phyloP scores from a whole-genome alignment of 2,113 vertebrate genomes.

The Pogonocichla stellata region DNA sequence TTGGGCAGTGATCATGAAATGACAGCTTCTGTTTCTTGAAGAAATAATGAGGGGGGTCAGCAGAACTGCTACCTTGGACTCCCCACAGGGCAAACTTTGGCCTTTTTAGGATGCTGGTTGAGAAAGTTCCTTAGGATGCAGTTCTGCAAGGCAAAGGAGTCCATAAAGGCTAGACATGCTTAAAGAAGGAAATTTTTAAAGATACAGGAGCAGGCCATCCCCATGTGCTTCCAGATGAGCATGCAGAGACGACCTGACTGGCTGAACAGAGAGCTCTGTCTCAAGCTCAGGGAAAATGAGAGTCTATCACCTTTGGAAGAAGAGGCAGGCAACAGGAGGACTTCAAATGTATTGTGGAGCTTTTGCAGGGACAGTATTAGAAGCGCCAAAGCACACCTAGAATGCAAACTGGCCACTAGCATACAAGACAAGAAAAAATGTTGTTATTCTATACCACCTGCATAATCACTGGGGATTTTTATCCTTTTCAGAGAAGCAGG shows the following conservation, averaged over 20 bases:
- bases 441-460: background rate
- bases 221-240: background rate
- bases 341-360: background rate
- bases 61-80: background rate
- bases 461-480: background rate
- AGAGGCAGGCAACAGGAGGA: background rate
- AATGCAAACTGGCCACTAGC: background rate
- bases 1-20: background rate
- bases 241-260: accelerated
- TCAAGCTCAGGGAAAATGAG: background rate
- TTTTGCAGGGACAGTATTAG: background rate
- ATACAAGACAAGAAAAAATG: background rate
- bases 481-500: background rate
- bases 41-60: background rate
- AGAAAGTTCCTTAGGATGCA: background rate
- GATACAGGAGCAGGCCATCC: background rate
- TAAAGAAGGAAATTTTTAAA: background rate
- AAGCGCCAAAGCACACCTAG: background rate
- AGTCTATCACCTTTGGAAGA: background rate
- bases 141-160: background rate
- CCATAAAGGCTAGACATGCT: background rate
- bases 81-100: background rate
- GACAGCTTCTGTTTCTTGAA: background rate
- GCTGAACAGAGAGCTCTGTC: background rate
- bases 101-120: background rate